phyloP scores from a whole-genome alignment of 2,797 vertebrate species.

The Sciaenops ocellatus region DNA sequence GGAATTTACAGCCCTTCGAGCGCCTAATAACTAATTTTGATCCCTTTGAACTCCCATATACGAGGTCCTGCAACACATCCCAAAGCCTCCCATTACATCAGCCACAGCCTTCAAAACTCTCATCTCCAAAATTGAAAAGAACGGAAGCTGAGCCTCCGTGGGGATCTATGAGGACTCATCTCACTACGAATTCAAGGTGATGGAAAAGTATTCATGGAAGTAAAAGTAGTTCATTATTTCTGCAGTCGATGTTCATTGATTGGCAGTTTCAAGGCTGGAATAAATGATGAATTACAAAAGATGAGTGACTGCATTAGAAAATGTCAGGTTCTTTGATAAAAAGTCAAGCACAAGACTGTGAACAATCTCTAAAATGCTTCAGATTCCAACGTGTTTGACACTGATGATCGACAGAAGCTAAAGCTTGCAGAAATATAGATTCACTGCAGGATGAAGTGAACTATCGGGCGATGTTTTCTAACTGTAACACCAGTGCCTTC shows the following conservation, averaged over 20 bases:
- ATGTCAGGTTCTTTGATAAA: background rate
- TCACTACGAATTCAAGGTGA: background rate
- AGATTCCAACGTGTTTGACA: background rate
- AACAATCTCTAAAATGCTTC: background rate
- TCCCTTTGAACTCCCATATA: slow-evolving; percentile 53
- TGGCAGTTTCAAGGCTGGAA: background rate
- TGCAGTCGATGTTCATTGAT: background rate
- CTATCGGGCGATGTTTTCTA: background rate
- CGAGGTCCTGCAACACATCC: background rate
- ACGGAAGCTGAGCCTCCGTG: background rate
- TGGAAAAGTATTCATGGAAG: background rate
- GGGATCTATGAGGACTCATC: background rate
- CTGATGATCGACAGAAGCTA: background rate
- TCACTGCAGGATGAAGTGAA: background rate
- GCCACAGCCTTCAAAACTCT: slow-evolving; percentile 8
- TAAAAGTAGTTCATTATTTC: background rate
- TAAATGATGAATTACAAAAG: background rate
- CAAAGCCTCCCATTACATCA: background rate
- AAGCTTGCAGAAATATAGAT: background rate
- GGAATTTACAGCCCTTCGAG: slow-evolving; percentile 70
- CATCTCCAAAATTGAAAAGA: slow-evolving; percentile 1
- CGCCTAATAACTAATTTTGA: slow-evolving; percentile 76
- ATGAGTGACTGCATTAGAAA: background rate
- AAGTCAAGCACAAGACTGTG: background rate
- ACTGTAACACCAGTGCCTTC: background rate